Conservation (phyloP, 2,797 vertebrate genomes). For the Schizopygopsis malacanthus region DNA sequence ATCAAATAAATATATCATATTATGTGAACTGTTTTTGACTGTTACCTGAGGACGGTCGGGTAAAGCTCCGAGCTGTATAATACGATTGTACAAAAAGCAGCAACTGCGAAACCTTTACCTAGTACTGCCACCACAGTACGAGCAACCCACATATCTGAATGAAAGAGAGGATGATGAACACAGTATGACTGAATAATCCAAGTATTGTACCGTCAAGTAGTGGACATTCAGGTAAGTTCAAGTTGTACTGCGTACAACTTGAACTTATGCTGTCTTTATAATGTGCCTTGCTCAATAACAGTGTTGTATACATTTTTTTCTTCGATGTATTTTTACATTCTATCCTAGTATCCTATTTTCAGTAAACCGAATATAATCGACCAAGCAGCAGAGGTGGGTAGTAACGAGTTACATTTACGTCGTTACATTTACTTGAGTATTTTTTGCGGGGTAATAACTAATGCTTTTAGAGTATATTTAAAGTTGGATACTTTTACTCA, state of each 20-base stretch:
- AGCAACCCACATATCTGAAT: slow-evolving; percentile 72
- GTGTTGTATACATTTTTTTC: too few relatives aligned
- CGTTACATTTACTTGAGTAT: too few relatives aligned
- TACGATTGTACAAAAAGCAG: slow-evolving; percentile 80
- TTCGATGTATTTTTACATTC: too few relatives aligned
- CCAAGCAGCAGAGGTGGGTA: too few relatives aligned
- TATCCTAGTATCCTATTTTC: neutral
- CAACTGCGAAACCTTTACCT: slow-evolving; percentile 86
- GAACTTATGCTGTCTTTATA: neutral
- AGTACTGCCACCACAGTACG: slow-evolving; percentile 77
- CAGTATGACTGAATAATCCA: neutral
- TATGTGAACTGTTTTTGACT: neutral
- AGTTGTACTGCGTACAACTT: neutral
- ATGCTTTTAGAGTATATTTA: too few relatives aligned
- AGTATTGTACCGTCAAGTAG: neutral
- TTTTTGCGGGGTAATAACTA: too few relatives aligned
- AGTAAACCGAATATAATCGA: neutral
- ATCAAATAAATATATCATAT: neutral
- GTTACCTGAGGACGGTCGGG: slow-evolving; percentile 90
- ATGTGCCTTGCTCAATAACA: neutral
- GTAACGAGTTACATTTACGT: too few relatives aligned
- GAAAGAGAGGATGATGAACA: neutral
- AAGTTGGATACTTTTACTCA: too few relatives aligned
- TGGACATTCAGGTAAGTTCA: neutral
- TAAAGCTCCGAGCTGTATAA: slow-evolving; percentile 89